Evolutionary conservation across 2,113 vertebrate genomes (phyloP).

Genomic region (Tachysurus fulvidraco): DNA sequence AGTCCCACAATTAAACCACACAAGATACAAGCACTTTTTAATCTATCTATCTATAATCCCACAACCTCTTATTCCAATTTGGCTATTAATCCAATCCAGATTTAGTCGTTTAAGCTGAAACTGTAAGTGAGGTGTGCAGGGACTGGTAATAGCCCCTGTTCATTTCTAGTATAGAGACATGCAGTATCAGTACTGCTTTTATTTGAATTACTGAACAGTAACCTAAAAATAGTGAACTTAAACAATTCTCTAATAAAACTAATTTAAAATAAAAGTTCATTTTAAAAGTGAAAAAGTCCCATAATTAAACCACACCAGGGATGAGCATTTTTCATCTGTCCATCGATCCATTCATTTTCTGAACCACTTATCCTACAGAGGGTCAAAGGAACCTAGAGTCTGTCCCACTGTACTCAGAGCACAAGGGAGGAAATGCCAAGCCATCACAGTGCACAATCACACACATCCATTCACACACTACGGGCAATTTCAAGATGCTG

Average conservation of each 20-base stretch:
- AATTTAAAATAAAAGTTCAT: too few relatives aligned
- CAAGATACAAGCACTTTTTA: too few relatives aligned
- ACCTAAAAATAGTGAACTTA: background rate
- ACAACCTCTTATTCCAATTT: conserved; percentile 29
- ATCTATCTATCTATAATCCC: background rate
- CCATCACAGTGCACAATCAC: too few relatives aligned
- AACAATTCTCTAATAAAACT: too few relatives aligned
- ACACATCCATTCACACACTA: too few relatives aligned
- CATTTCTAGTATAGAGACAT: background rate
- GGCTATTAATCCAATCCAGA: background rate
- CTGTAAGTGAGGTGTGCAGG: background rate
- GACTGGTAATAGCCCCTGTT: background rate
- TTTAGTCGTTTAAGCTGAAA: conserved; percentile 19
- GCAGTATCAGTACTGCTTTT: background rate
- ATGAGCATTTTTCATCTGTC: background rate
- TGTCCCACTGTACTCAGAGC: too few relatives aligned
- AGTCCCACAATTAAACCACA: too few relatives aligned
- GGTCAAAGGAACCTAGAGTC: too few relatives aligned
- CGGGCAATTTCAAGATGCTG: too few relatives aligned
- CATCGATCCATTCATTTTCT: too few relatives aligned
- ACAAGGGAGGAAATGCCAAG: too few relatives aligned
- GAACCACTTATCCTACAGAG: too few relatives aligned
- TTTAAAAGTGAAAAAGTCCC: background rate
- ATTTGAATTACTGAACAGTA: background rate
- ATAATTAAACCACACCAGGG: background rate